Evolutionary conservation across 1,140 invertebrate genomes (phyloP), one percentile per base, ranked within the genome.

Genomic region (Brachystomella parvula): DNA sequence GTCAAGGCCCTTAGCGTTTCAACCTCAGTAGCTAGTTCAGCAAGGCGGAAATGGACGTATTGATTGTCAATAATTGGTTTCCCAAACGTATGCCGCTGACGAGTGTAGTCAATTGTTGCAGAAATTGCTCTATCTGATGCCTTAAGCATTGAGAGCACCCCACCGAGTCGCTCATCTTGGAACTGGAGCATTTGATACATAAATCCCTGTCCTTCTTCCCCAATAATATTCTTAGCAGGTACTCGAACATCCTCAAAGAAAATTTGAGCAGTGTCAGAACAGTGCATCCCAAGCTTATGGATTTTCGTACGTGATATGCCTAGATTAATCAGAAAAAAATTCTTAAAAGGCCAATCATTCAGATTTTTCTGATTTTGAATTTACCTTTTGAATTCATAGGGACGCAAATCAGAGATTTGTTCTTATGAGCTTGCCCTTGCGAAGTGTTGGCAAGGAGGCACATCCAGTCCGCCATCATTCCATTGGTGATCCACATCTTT

Each of bases 401-500:
- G 15, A 86, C 74, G 74, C 81, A 81, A 32, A 86, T 82, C 1
- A 86, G 76, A 28, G 83, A 84, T 72, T 86, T 86, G 73, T 82
- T 84, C 58, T 71, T 72, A 72, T 86, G 69, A 44, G 59, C 35
- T 63, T 33, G 28, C 3, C 74, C 76, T 28, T 75, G 66, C 21
- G 76, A 75, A 0, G 83, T 84, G 73, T 83, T 84, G 2, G 79
- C 82, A 24, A 84, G 70, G 12, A 84, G 71, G 75, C 81, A 82
- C 74, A 83, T 82, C 81, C 81, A 84, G 72, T 84, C 83, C 3
- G 82, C 82, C 73, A 84, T 81, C 30, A 75, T 68, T 2, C 80
- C 82, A 74, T 82, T 84, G 3, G 83, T 83, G 26, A 79, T 84
- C 83, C 83, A 84, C 81, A 83, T 82, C 74, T 84, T 84, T 3